Conservation (phyloP, 2,113 vertebrate genomes). For the Epinephelus moara region DNA sequence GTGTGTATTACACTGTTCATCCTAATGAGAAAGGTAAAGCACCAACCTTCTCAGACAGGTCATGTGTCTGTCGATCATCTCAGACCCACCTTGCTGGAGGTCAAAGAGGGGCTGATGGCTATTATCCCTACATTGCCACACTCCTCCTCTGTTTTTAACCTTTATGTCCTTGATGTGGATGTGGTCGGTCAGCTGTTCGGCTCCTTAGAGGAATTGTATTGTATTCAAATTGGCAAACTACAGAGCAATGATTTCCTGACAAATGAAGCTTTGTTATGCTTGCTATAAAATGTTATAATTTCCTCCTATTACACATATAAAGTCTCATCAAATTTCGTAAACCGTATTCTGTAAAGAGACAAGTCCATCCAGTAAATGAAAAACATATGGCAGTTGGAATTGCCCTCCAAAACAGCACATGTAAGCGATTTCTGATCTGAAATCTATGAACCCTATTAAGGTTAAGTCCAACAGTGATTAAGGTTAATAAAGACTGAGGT, state of each 20-base stretch:
- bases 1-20: neutral
- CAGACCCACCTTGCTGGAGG: slow-evolving; percentile 30
- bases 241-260: neutral
- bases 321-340: neutral
- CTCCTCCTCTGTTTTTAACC: slow-evolving; percentile 5
- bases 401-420: neutral
- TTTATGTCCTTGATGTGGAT: slow-evolving; percentile 22
- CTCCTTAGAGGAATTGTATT: neutral
- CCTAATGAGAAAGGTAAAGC: slow-evolving; percentile 16
- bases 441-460: neutral
- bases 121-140: slow-evolving; percentile 1
- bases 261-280: neutral
- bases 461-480: too few species aligned
- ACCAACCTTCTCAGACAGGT: slow-evolving; percentile 1
- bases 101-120: neutral
- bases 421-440: neutral
- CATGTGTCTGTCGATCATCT: slow-evolving; percentile 15
- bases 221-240: neutral
- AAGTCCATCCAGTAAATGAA: neutral
- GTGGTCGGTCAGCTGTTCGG: neutral
- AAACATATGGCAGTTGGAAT: neutral
- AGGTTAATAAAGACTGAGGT: neutral
- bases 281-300: neutral
- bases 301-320: neutral
- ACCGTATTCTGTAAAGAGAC: neutral